phyloP scores from a whole-genome alignment of 2,888 invertebrate genomes.

The Hemaris fuciformis region DNA sequence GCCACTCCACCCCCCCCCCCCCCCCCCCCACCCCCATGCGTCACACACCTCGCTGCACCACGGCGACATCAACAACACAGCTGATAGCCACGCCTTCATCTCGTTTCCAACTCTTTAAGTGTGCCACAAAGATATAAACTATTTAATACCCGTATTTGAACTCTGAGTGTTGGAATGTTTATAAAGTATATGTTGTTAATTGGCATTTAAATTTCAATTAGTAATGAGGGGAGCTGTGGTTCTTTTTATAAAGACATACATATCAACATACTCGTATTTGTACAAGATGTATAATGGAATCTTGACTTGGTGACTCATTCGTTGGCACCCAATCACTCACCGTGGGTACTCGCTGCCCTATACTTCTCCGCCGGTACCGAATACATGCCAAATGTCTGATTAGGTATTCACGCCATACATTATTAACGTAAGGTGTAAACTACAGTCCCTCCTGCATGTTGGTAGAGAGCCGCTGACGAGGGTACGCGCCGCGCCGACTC shows the following conservation, averaged over 20 bases:
- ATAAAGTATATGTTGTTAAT: too few relatives aligned
- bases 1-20: slow-evolving; percentile 1
- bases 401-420: background rate
- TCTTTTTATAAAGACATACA: too few relatives aligned
- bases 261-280: too few relatives aligned
- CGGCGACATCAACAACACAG: background rate
- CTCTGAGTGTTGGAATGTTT: too few relatives aligned
- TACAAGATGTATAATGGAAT: too few relatives aligned
- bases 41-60: background rate
- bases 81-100: background rate
- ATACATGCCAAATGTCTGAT: background rate
- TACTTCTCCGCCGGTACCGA: background rate
- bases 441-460: background rate
- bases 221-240: too few relatives aligned
- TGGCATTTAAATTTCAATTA: too few relatives aligned
- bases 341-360: background rate
- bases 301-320: too few relatives aligned
- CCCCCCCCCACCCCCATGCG: background rate
- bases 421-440: background rate
- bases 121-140: too few relatives aligned
- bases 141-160: too few relatives aligned
- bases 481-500: background rate
- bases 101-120: background rate
- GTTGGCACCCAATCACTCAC: background rate
- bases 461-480: background rate